Evolutionary conservation across 2,888 invertebrate genomes (phyloP).

Genomic region (Barypeithes pellucidus): DNA sequence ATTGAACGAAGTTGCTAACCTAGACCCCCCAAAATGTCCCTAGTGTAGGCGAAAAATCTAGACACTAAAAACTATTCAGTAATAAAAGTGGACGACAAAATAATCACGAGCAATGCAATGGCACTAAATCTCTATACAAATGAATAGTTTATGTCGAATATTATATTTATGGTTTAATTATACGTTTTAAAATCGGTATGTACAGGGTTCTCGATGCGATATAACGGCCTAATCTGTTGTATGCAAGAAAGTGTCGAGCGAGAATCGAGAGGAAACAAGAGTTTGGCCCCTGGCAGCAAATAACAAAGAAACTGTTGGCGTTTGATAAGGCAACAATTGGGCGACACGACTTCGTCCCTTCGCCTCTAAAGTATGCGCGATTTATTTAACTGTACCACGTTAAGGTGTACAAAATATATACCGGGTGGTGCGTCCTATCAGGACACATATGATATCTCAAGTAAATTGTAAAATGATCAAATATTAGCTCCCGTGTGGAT

Average conservation of each 20-base stretch:
- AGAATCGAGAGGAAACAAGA: too few relatives aligned
- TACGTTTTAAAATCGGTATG: conserved; percentile 23
- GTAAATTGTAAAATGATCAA: too few relatives aligned
- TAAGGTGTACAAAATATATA: too few relatives aligned
- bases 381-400: too few relatives aligned
- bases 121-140: conserved; percentile 53
- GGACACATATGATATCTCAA: too few relatives aligned
- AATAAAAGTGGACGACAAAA: conserved; percentile 47
- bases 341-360: too few relatives aligned
- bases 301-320: too few relatives aligned
- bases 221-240: conserved; percentile 17
- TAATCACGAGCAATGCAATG: conserved; percentile 49
- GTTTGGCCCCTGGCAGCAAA: too few relatives aligned
- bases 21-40: conserved; percentile 8
- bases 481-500: too few relatives aligned
- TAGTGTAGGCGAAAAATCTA: conserved; percentile 24
- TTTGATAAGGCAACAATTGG: too few relatives aligned
- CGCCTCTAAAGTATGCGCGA: too few relatives aligned
- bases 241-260: neutral
- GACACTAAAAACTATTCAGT: conserved; percentile 36
- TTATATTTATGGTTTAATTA: conserved; percentile 10
- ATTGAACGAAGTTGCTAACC: neutral
- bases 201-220: conserved; percentile 14
- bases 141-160: conserved; percentile 31
- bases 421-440: too few relatives aligned